Conservation (phyloP, 2,113 vertebrate species). For the Gymnobelideus leadbeateri region DNA sequence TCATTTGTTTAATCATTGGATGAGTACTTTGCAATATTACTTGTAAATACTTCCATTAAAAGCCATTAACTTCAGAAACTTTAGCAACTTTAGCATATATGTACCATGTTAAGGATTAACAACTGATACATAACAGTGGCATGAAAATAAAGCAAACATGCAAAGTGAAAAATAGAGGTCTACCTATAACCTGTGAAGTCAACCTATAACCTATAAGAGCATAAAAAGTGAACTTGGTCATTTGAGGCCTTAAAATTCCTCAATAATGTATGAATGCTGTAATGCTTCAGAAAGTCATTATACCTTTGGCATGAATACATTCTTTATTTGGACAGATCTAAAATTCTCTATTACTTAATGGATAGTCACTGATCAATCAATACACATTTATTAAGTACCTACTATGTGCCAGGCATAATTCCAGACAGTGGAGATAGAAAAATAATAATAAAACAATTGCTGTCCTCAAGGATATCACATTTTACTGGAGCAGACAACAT, state of each 20-base stretch:
- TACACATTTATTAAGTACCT: neutral
- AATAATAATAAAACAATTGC: neutral
- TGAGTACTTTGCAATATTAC: conserved; percentile 18
- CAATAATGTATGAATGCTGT: neutral
- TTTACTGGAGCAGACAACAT: neutral
- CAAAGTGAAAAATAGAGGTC: conserved; percentile 8
- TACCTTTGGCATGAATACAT: neutral
- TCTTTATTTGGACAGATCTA: neutral
- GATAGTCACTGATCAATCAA: neutral
- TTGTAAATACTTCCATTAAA: conserved; percentile 22
- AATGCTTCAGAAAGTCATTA: neutral
- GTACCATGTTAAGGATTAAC: neutral
- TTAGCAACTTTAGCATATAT: conserved; percentile 1
- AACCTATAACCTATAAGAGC: neutral
- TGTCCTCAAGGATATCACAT: neutral
- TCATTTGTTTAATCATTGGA: conserved; percentile 20
- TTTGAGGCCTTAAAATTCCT: neutral
- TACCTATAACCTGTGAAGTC: neutral
- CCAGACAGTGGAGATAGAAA: neutral
- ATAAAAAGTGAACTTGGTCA: neutral
- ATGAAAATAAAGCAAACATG: conserved; percentile 30
- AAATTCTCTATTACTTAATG: neutral
- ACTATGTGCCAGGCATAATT: neutral
- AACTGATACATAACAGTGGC: conserved; percentile 18
- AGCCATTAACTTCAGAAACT: conserved; percentile 16